A percentile compares a stretch with the other conserved stretches of the same genome.
These are phyloP conservation scores for Drosophila mayri DNA, from an alignment of 1,140 invertebrate genomes.

Conservation along the genomic window DNA sequence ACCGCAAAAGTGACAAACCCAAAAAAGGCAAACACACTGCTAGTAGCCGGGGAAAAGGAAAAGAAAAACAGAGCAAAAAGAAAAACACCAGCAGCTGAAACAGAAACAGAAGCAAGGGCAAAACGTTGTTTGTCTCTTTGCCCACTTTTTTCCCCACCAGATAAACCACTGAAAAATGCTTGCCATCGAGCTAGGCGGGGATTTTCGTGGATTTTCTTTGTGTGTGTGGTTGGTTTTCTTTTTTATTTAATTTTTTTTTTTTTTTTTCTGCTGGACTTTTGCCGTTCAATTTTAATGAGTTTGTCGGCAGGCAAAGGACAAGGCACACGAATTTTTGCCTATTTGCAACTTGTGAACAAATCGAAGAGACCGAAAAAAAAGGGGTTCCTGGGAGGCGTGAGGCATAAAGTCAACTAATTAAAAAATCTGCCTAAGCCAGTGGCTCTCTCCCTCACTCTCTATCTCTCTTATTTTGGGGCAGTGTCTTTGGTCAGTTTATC, in stretches of 20 bases:
- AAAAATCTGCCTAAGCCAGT: slow-evolving; percentile 48
- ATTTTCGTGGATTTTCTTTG: slow-evolving; percentile 32
- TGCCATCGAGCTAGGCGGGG: slow-evolving; percentile 40
- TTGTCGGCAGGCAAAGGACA: slow-evolving; percentile 41
- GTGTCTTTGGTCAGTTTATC: slow-evolving; percentile 36
- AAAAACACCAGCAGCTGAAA: slow-evolving; percentile 21
- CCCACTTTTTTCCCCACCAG: slow-evolving; percentile 9
- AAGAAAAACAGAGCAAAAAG: slow-evolving; percentile 10
- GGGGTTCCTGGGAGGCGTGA: slow-evolving; percentile 5
- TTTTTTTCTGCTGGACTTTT: slow-evolving; percentile 12
- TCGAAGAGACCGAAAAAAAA: slow-evolving; percentile 27
- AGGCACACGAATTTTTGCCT: slow-evolving; percentile 43
- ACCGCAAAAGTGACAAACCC: slow-evolving; percentile 77
- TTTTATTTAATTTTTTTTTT: slow-evolving; percentile 13
- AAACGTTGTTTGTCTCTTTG: slow-evolving; percentile 32
- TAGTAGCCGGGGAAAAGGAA: slow-evolving; percentile 5
- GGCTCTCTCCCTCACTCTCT: neutral
- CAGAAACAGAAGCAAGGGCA: slow-evolving; percentile 17
- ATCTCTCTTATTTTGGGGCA: neutral
- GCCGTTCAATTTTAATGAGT: slow-evolving; percentile 59
- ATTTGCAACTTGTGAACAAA: slow-evolving; percentile 46
- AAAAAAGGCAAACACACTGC: slow-evolving; percentile 55
- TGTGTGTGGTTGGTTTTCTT: slow-evolving; percentile 3
- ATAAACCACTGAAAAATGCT: slow-evolving; percentile 60
- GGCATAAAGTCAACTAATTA: slow-evolving; percentile 65